Conservation (phyloP, 2,888 invertebrate species). For the Drosophila ustulata region DNA sequence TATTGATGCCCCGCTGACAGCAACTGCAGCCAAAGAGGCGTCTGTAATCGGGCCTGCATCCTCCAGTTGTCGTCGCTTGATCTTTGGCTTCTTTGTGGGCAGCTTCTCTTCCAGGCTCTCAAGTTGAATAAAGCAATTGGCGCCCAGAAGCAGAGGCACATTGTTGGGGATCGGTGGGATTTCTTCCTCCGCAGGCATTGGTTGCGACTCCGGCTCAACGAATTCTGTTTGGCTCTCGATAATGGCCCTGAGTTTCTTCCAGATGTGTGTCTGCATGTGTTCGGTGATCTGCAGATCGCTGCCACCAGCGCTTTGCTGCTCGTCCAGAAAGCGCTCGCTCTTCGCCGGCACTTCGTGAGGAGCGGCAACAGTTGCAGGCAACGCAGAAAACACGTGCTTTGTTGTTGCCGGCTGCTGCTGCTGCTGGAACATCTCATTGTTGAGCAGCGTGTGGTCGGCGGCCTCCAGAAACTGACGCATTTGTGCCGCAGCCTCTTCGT, state of each 20-base stretch:
- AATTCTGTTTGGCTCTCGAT: constrained; percentile 72
- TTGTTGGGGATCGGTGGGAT: constrained; percentile 19
- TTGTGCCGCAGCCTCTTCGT: constrained; percentile 64
- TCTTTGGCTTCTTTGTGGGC: constrained; percentile 61
- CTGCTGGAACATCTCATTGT: constrained; percentile 69
- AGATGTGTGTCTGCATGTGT: constrained; percentile 72
- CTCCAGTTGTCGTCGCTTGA: constrained; percentile 59
- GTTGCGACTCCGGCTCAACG: not conserved
- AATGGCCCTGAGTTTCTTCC: constrained; percentile 65
- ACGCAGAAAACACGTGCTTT: not conserved
- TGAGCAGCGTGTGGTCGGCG: constrained; percentile 72
- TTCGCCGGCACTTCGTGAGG: constrained; percentile 22
- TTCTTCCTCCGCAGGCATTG: constrained; percentile 4
- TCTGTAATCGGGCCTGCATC: not conserved
- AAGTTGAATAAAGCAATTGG: constrained; percentile 69
- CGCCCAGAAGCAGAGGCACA: constrained; percentile 65
- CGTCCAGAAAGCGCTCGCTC: constrained; percentile 67
- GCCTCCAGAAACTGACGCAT: constrained; percentile 74
- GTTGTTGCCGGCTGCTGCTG: not conserved
- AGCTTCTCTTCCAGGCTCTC: constrained; percentile 47
- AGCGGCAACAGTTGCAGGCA: not conserved
- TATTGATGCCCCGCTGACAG: constrained; percentile 63
- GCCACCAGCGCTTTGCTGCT: constrained; percentile 38
- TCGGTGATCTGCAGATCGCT: constrained; percentile 70
- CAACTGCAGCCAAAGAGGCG: constrained; percentile 27